Conservation (phyloP, 2,888 invertebrate genomes). For the Cabera pusaria region DNA sequence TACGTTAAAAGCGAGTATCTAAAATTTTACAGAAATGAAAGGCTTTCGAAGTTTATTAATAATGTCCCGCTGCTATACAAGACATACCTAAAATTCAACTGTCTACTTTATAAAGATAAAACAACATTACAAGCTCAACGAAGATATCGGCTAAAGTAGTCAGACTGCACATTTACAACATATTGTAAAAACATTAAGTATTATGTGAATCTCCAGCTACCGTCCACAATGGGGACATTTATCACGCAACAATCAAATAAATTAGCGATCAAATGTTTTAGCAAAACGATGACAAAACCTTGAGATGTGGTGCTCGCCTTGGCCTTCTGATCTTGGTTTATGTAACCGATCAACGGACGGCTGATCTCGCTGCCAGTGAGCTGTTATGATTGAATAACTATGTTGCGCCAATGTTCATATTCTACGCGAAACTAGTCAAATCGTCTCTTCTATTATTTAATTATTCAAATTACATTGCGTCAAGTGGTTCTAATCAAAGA, state of each 20-base stretch:
- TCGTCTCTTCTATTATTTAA: no score
- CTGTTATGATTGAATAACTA: not conserved
- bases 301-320: conserved; percentile 15
- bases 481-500: no score
- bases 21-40: no score
- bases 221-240: conserved; percentile 1
- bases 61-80: no score
- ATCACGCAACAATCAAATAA: conserved; percentile 8
- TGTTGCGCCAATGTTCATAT: conserved; percentile 6
- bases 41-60: no score
- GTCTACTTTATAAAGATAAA: no score
- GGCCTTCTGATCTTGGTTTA: conserved; percentile 23
- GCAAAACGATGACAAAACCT: conserved; percentile 10
- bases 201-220: conserved; percentile 3
- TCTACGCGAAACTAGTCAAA: no score
- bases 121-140: no score
- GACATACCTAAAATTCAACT: no score
- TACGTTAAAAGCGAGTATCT: no score
- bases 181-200: conserved; percentile 1
- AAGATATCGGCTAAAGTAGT: not conserved
- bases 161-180: not conserved
- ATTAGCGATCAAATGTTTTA: conserved; percentile 10
- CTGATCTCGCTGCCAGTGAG: no score
- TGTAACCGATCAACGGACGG: conserved; percentile 7
- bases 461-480: no score